Conservation (phyloP, 2,113 vertebrate genomes). For the Cavia porcellus region DNA sequence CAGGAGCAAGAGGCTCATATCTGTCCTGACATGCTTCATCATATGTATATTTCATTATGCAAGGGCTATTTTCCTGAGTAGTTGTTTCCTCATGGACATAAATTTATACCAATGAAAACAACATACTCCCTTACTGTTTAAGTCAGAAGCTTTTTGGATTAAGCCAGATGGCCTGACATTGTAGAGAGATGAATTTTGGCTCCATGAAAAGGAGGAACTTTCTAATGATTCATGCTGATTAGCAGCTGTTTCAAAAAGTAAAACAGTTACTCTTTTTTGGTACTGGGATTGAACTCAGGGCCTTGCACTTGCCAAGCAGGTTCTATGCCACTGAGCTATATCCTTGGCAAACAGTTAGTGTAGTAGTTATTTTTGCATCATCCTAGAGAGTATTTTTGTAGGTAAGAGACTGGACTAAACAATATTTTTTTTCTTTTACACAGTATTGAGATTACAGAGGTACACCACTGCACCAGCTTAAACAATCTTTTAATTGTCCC, state of each 20-base stretch:
- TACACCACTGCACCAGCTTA: neutral
- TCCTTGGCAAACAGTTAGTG: no score
- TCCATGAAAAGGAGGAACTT: neutral
- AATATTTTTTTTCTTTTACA: neutral
- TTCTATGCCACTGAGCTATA: no score
- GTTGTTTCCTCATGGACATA: neutral
- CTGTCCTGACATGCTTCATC: conserved; percentile 25
- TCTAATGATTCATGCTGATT: conserved; percentile 6
- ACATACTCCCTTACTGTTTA: neutral
- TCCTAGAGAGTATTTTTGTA: neutral
- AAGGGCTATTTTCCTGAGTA: neutral
- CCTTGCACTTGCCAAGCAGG: no score
- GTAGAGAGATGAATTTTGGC: neutral
- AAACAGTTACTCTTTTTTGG: neutral
- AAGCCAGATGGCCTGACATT: conserved; percentile 36
- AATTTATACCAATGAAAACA: neutral
- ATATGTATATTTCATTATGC: neutral
- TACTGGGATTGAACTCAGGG: no score
- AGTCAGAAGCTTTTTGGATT: neutral
- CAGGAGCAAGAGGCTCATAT: neutral
- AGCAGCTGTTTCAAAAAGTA: conserved; percentile 13
- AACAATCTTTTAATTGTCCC: neutral
- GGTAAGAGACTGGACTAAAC: neutral
- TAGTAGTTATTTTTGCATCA: conserved; percentile 15
- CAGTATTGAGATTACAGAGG: neutral